Percentiles rank a stretch among this genome's conserved stretches.
Evolutionary conservation across 2,888 invertebrate genomes (phyloP).

Genomic region (Epistrophe eligans): DNA sequence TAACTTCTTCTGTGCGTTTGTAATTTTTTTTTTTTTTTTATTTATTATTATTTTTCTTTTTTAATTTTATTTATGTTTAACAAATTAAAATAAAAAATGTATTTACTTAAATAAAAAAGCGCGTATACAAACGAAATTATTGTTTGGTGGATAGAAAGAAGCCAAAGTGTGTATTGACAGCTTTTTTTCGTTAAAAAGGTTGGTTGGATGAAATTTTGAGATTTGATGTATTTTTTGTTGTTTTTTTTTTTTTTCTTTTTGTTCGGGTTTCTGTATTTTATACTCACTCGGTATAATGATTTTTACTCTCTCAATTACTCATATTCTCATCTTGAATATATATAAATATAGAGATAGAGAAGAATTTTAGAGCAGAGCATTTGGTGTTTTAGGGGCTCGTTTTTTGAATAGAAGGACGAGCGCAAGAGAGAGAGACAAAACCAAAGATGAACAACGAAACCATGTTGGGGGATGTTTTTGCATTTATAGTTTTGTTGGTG

Average conservation of each 20-base stretch:
- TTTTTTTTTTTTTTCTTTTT: constrained; percentile 16
- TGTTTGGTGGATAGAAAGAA: constrained; percentile 83
- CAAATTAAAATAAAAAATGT: constrained; percentile 67
- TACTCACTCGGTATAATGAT: constrained; percentile 38
- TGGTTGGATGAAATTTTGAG: constrained; percentile 68
- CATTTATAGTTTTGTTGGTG: constrained; percentile 1
- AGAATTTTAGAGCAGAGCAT: constrained; percentile 32
- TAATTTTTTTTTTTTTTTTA: constrained; percentile 7
- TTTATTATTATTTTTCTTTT: constrained; percentile 15
- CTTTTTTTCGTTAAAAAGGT: constrained; percentile 79
- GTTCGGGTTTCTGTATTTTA: constrained; percentile 26
- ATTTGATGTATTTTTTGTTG: constrained; percentile 46
- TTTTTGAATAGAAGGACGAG: constrained; percentile 26
- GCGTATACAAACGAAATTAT: constrained; percentile 76
- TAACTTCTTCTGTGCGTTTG: constrained; percentile 69
- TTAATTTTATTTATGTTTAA: constrained; percentile 43
- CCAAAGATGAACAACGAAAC: constrained; percentile 2
- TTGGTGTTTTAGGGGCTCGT: constrained; percentile 47
- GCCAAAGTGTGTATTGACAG: constrained; percentile 84
- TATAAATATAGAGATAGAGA: constrained; percentile 13
- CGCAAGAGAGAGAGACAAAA: constrained; percentile 15
- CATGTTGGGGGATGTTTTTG: constrained; percentile 39
- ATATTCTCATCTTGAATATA: constrained; percentile 41
- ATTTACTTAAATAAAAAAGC: constrained; percentile 76
- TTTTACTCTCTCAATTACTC: constrained; percentile 47